These are phyloP conservation scores for Scaptomyza caliginosa DNA, from an alignment of 2,888 invertebrate genomes.

Conservation along the genomic window DNA sequence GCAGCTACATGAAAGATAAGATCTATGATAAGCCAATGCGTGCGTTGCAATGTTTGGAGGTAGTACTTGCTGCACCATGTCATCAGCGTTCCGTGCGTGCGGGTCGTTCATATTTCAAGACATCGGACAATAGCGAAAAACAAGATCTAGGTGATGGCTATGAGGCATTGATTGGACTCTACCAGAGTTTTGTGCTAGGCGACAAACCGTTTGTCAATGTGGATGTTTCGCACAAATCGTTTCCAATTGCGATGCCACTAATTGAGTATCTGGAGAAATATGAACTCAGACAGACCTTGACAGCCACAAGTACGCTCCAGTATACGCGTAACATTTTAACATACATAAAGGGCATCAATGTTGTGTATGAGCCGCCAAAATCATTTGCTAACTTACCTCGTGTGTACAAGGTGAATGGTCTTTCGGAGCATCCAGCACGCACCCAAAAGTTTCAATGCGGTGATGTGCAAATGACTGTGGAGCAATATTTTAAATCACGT, in stretches of 20 bases:
- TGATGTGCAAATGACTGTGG: constrained; percentile 82
- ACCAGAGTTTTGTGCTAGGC: constrained; percentile 95
- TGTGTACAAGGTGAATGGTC: constrained; percentile 68
- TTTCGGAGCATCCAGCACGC: constrained; percentile 74
- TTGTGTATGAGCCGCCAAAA: constrained; percentile 76
- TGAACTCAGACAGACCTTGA: constrained; percentile 3
- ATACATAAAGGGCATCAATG: constrained; percentile 71
- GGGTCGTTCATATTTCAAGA: constrained; percentile 90
- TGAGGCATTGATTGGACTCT: constrained; percentile 96
- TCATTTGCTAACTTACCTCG: constrained; percentile 63
- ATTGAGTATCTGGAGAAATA: constrained; percentile 84
- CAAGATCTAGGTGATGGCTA: constrained; percentile 90
- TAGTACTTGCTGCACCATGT: constrained; percentile 86
- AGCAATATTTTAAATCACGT: constrained; percentile 72
- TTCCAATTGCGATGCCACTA: constrained; percentile 86
- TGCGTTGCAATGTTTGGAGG: constrained; percentile 87
- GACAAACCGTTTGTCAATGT: constrained; percentile 95
- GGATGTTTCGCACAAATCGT: constrained; percentile 94
- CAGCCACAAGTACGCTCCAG: constrained; percentile 2
- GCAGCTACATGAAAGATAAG: constrained; percentile 76
- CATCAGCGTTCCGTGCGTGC: constrained; percentile 69
- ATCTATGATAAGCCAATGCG: constrained; percentile 83
- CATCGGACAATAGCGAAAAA: constrained; percentile 71
- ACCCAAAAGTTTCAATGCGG: constrained; percentile 81
- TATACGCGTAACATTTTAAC: constrained; percentile 11